A percentile compares a stretch with the other conserved stretches of the same genome.
These are phyloP conservation scores for Diachrysia chrysitis DNA, from an alignment of 2,888 invertebrate genomes.

Conservation along the genomic window DNA sequence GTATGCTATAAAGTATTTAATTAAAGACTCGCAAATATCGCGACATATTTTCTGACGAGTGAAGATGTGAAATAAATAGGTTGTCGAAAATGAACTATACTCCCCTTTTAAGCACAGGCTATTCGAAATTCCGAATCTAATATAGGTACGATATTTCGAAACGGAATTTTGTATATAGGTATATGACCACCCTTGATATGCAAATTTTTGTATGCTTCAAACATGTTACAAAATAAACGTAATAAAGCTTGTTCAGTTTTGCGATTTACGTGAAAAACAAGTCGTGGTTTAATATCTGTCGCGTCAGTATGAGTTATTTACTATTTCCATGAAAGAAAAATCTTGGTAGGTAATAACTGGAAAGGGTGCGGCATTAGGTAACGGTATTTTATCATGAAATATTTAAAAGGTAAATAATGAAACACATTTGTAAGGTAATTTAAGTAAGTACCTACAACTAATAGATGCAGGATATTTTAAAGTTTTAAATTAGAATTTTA, in stretches of 20 bases:
- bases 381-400: slow-evolving; percentile 3
- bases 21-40: too few relatives aligned
- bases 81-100: too few relatives aligned
- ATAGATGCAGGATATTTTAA: too few relatives aligned
- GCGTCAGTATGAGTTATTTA: slow-evolving; percentile 1
- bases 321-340: slow-evolving; percentile 4
- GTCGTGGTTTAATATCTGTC: background rate
- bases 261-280: slow-evolving; percentile 2
- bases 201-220: background rate
- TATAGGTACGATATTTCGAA: too few relatives aligned
- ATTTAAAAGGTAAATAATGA: background rate
- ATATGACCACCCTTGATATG: too few relatives aligned
- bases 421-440: background rate
- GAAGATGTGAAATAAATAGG: too few relatives aligned
- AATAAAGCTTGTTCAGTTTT: background rate
- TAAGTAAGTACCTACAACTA: background rate
- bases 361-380: background rate
- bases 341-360: background rate
- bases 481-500: too few relatives aligned
- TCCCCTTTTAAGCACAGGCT: too few relatives aligned
- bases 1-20: too few relatives aligned
- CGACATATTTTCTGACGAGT: too few relatives aligned
- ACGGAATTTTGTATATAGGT: too few relatives aligned
- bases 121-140: too few relatives aligned
- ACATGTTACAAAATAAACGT: background rate